Conservation (phyloP, 2,888 invertebrate genomes). For the Sinotaia quadrata region DNA sequence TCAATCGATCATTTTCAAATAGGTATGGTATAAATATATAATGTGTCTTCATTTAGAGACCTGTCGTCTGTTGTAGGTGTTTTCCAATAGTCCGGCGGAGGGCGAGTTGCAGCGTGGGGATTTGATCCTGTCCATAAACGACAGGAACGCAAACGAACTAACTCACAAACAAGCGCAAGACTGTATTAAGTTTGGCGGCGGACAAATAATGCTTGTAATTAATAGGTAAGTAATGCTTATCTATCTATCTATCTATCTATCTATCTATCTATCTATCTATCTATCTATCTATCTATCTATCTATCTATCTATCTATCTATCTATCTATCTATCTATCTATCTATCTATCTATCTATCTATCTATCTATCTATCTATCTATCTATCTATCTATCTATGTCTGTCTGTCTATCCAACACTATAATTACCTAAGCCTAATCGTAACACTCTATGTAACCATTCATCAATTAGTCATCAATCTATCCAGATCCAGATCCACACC, state of each 20-base stretch:
- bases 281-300: background rate
- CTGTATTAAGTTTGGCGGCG: constrained; percentile 68
- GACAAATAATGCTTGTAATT: constrained; percentile 64
- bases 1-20: no score
- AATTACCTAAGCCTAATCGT: no score
- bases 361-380: constrained; percentile 3
- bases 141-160: constrained; percentile 88
- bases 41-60: background rate
- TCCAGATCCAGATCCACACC: no score
- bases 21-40: no score
- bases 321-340: background rate
- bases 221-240: constrained; percentile 66
- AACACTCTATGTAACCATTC: no score
- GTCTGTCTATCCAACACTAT: no score
- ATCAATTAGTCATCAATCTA: no score
- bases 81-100: constrained; percentile 87
- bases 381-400: no score
- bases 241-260: no score
- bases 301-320: background rate
- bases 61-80: constrained; percentile 85
- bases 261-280: no score
- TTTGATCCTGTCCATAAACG: constrained; percentile 90
- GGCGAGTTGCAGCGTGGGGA: constrained; percentile 90
- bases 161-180: constrained; percentile 93
- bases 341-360: constrained; percentile 3